Base-by-base conservation (phyloP, 2,113 vertebrate species). In the Varanus salvator region DNA sequence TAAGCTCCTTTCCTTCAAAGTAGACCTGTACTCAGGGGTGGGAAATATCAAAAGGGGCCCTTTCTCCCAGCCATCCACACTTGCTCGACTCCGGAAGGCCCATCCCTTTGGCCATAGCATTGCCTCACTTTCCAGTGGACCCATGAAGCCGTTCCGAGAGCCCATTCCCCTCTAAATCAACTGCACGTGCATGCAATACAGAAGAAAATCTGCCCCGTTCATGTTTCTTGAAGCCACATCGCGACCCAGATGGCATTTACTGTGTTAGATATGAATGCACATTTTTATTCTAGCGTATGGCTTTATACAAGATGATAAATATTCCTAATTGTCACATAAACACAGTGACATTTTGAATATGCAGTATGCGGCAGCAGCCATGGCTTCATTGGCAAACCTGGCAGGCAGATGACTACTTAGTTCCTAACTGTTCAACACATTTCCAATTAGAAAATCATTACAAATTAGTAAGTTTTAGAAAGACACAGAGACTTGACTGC, bases 391-490 rank as follows among this genome's bases (percentile, higher is more conserved):
- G 80, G 48, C 74, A 92, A 94, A 85, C 64, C 84, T 89, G 25
- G 7, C 15, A 54, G n/a, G 71, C 89, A 29, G 34, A 34, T 88
- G 81, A 82, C 21, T 87, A 52, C 77, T 27, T 23, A 92, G 90
- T 90, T 87, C 57, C 48, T 76, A 87, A 15, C 31, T 86, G 31
- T 75, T 91, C 88, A 86, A 54, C 15, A 91, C n/a, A 60, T 90
- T 57, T 60, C 88, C 94, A 86, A 88, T 92, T 90, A 93, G 72
- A 95, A 95, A 93, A 87, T n/a, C 90, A 77, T 92, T 92, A 86
- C 83, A 94, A 92, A 86, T 89, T 86, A 90, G 1, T 69, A 74
- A 3, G 86, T 90, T 85, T 90, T 91, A 88, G 54, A 89, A 21
- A 71, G 87, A 38, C 84, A 92, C 93, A 14, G 38, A 89, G 85